These are phyloP conservation scores for Dryas iulia DNA, from an alignment of 1,140 invertebrate species.

Conservation along the genomic window DNA sequence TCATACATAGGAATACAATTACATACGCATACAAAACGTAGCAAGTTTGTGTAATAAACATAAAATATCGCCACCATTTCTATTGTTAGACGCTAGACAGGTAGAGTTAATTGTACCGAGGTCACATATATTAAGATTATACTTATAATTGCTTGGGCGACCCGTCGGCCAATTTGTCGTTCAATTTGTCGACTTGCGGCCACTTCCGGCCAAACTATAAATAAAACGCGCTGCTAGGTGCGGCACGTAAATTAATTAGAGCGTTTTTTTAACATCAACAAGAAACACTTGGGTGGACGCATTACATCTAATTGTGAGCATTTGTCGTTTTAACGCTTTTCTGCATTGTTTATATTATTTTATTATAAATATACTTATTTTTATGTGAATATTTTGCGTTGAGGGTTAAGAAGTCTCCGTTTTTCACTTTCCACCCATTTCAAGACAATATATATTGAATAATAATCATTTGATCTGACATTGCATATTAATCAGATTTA, in stretches of 20 bases:
- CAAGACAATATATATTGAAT: too few species aligned
- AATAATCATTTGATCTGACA: too few species aligned
- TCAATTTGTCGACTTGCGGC: constrained; percentile 31
- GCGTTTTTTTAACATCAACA: constrained; percentile 48
- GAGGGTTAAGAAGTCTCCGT: too few species aligned
- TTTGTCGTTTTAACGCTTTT: constrained; percentile 38
- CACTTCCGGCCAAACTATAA: constrained; percentile 43
- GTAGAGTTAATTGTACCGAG: constrained; percentile 33
- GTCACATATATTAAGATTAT: constrained; percentile 42
- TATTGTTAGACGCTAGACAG: constrained; percentile 30
- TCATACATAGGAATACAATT: too few species aligned
- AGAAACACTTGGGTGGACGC: constrained; percentile 44
- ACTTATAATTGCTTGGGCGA: constrained; percentile 40
- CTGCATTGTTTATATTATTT: constrained; percentile 14
- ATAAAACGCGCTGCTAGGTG: constrained; percentile 41
- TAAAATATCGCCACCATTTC: constrained; percentile 9
- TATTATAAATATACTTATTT: too few species aligned
- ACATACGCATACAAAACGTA: background rate
- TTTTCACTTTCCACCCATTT: too few species aligned
- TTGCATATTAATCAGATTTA: too few species aligned
- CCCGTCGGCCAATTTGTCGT: constrained; percentile 31
- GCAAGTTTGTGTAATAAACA: background rate
- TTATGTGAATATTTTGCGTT: too few species aligned
- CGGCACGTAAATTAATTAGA: constrained; percentile 50
- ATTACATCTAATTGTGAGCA: constrained; percentile 46